Conservation (phyloP, 2,888 invertebrate species). For the Dicyrtomina minuta region DNA sequence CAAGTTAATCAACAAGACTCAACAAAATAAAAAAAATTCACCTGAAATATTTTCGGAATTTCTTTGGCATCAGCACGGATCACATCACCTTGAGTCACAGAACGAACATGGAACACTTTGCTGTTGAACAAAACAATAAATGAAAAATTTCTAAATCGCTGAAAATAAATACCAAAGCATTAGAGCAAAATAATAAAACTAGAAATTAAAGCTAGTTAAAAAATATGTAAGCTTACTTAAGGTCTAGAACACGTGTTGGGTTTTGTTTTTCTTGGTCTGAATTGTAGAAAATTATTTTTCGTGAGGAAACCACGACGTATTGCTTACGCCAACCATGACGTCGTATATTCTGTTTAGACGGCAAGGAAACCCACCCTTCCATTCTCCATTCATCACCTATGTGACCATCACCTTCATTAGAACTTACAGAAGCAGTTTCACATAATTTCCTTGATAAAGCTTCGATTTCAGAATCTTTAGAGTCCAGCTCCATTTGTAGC, state of each 20-base stretch:
- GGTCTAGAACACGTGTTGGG: conserved; percentile 90
- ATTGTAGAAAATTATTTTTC: conserved; percentile 96
- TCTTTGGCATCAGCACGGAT: conserved; percentile 98
- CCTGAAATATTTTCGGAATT: conserved; percentile 96
- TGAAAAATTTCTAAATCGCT: not conserved
- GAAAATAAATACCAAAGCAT: not conserved
- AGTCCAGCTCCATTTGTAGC: conserved; percentile 93
- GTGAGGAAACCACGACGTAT: conserved; percentile 93
- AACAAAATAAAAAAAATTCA: conserved; percentile 54
- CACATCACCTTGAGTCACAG: conserved; percentile 98
- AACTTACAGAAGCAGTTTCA: conserved; percentile 51
- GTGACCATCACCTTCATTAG: conserved; percentile 50
- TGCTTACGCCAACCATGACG: conserved; percentile 96
- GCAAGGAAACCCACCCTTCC: conserved; percentile 95
- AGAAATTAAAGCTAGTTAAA: not conserved
- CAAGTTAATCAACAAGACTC: not conserved
- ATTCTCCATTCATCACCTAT: conserved; percentile 67
- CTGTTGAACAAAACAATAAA: conserved; percentile 60
- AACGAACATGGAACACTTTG: conserved; percentile 97
- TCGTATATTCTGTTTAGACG: conserved; percentile 91
- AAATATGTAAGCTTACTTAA: conserved; percentile 80
- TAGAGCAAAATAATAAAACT: no score
- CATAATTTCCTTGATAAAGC: conserved; percentile 61
- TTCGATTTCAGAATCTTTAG: conserved; percentile 95
- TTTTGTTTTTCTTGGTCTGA: conserved; percentile 91